Evolutionary conservation across 2,888 invertebrate genomes (phyloP).

Genomic region (Dicycla oo): DNA sequence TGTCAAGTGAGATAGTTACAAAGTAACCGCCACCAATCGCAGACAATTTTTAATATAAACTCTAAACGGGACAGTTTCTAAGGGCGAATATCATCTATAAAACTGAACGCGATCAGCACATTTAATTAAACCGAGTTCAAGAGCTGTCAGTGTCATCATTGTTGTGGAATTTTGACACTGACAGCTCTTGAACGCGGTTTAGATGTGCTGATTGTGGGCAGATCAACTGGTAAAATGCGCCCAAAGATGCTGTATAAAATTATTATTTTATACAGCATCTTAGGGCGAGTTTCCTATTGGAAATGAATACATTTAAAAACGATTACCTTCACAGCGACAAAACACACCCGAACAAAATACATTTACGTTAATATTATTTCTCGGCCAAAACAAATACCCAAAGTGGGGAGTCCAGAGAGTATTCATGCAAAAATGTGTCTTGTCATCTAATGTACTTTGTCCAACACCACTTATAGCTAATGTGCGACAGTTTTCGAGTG

Average conservation of each 20-base stretch:
- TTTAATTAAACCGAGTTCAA: background rate
- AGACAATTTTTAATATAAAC: background rate
- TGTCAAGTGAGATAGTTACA: background rate
- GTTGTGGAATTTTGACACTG: background rate
- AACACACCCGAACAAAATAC: conserved; percentile 9
- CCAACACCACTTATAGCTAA: conserved; percentile 53
- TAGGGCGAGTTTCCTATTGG: too few species aligned
- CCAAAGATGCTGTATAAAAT: background rate
- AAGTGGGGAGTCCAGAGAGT: conserved; percentile 51
- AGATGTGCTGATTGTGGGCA: background rate
- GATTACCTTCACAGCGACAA: background rate
- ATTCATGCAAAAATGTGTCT: conserved; percentile 75
- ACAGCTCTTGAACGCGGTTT: background rate
- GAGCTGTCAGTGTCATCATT: background rate
- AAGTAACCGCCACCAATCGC: background rate
- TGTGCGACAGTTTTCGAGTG: conserved; percentile 57
- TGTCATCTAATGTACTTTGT: conserved; percentile 75
- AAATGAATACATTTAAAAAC: conserved; percentile 3
- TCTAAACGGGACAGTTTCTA: background rate
- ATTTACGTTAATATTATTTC: conserved; percentile 50
- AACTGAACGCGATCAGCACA: background rate
- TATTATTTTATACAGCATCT: too few species aligned
- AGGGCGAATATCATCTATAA: background rate
- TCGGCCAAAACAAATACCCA: conserved; percentile 49
- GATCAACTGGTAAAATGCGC: too few species aligned